phyloP scores from a whole-genome alignment of 2,797 vertebrate species.

The Poeciliopsis paucimaculata region DNA sequence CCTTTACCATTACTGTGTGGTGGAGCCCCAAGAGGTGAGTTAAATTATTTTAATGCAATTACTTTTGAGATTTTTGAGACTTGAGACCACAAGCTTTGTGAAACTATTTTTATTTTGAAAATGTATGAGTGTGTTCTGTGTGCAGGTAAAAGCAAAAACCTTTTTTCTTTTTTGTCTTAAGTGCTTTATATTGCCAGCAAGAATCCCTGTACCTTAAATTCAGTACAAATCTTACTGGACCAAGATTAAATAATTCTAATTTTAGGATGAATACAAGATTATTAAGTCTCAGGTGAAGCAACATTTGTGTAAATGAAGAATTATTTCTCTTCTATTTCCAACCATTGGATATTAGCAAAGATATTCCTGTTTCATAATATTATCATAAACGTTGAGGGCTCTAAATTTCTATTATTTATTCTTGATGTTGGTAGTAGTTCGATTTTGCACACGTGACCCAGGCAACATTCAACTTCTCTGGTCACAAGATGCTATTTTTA shows the following conservation, averaged over 20 bases:
- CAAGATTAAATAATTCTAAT: not conserved
- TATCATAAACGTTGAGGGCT: not conserved
- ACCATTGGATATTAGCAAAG: not conserved
- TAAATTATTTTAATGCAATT: not conserved
- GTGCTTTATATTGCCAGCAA: not conserved
- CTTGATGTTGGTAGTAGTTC: not conserved
- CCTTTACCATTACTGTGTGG: conserved; percentile 93
- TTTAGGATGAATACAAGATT: not conserved
- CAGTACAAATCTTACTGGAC: not conserved
- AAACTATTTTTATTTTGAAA: not conserved
- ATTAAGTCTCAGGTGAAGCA: not conserved
- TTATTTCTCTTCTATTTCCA: not conserved
- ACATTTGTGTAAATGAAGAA: not conserved
- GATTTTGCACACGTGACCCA: not conserved
- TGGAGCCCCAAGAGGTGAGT: conserved; percentile 91
- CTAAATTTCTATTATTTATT: not conserved
- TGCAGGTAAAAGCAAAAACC: not conserved
- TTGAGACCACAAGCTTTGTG: not conserved
- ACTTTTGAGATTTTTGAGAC: not conserved
- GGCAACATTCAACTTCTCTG: too few relatives aligned
- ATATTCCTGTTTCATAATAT: not conserved
- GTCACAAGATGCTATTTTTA: not conserved
- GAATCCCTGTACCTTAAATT: not conserved
- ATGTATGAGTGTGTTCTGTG: not conserved
- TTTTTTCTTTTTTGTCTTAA: not conserved